Conservation (phyloP, 2,113 vertebrate genomes). For the Ptilonorhynchus violaceus region DNA sequence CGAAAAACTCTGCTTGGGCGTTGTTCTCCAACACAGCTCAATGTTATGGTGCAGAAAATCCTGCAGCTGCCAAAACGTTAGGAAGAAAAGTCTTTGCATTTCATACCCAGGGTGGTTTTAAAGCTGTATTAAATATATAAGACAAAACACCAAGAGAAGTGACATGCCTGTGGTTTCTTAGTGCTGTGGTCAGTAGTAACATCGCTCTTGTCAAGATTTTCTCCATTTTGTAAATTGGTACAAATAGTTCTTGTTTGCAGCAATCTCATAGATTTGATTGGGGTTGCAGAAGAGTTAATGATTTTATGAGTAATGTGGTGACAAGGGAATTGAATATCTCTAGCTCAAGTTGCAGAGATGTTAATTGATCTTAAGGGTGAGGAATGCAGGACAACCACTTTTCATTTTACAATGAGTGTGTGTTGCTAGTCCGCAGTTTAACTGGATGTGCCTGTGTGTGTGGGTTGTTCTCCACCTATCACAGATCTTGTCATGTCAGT, state of each 20-base stretch:
- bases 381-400: not conserved
- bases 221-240: not conserved
- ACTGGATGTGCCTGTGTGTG: not conserved
- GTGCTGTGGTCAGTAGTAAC: not conserved
- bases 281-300: not conserved
- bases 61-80: not conserved
- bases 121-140: not conserved
- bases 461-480: not conserved
- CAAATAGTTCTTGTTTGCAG: not conserved
- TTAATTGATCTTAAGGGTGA: not conserved
- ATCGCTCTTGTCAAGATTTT: not conserved
- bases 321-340: not conserved
- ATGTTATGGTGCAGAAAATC: not conserved
- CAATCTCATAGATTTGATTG: not conserved
- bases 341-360: not conserved
- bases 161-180: not conserved
- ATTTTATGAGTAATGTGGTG: not conserved
- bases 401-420: not conserved
- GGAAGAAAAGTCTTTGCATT: not conserved
- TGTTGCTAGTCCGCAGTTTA: not conserved
- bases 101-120: not conserved
- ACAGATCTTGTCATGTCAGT: not conserved
- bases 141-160: not conserved
- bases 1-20: fast-evolving
- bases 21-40: not conserved